Base-by-base conservation (phyloP, 1,140 invertebrate species). In the Laupala kohalensis region DNA sequence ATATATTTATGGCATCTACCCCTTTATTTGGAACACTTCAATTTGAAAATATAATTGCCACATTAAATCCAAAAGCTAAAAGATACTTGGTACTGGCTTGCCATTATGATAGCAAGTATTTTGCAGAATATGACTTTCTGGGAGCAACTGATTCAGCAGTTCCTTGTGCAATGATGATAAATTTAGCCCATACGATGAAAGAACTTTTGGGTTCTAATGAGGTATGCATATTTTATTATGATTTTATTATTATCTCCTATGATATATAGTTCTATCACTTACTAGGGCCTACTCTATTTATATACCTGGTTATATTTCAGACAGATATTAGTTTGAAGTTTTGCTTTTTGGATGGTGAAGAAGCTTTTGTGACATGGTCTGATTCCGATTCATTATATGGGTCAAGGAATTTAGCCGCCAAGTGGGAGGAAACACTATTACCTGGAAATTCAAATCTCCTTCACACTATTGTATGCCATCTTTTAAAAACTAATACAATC, bases 321-420 rank as follows among this genome's bases (percentile, higher is more conserved):
- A 26, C 82, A 81, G 86, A 93, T 67, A 79, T 96, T 0, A 95
- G 94, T 71, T 83, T 99, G 4, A 95, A 96, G 86, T 87, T 98
- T 66, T 84, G 99, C 73, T 99, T 99, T 81, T 96, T 99, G 77
- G 97, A 99, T 79, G 97, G 97, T 0, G 97, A 99, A 83, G 97
- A 99, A 85, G 97, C 97, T 4, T 98, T 98, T 80, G 74, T 86
- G 15, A 77, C 87, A 25, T 99, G 97, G 97, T 87, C 88, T 6
- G 84, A 86, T 0, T 88, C 81, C 2, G 97, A 99, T 83, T 98
- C 96, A 0, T 87, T 98, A 53, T 99, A 99, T 79, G 97, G 97
- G 13, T 90, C 97, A 0, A 84, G 92, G 73, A 92, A 99, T 83
- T 84, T 99, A 71, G 96, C 96, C 0, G 76, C 84, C 26, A 85